Evolutionary conservation across 2,797 vertebrate genomes (phyloP).

Genomic region (Gobio occitaniae): DNA sequence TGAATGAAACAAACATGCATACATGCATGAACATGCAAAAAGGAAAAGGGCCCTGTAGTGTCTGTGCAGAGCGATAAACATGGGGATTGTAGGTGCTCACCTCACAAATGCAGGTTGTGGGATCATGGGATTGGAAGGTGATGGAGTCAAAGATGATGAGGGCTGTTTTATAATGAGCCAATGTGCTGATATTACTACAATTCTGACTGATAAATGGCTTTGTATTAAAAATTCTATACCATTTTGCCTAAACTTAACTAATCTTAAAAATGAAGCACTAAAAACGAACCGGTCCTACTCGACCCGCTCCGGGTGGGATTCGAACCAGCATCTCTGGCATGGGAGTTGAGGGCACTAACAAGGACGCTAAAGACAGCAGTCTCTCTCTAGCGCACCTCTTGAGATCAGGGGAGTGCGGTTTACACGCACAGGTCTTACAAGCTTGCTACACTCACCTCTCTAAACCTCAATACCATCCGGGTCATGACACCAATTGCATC

Average conservation of each 20-base stretch:
- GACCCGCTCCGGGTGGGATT: too few species aligned
- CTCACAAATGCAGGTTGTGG: conserved; percentile 8
- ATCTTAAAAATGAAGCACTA: not conserved
- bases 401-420: too few species aligned
- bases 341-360: too few species aligned
- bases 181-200: not conserved
- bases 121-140: not conserved
- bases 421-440: too few species aligned
- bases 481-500: too few species aligned
- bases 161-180: conserved; percentile 1
- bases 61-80: not conserved
- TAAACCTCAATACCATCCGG: too few species aligned
- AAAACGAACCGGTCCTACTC: too few species aligned
- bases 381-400: too few species aligned
- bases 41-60: not conserved
- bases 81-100: conserved; percentile 4
- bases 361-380: too few species aligned
- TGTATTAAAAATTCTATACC: not conserved
- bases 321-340: too few species aligned
- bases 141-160: not conserved
- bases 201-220: not conserved
- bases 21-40: conserved; percentile 4
- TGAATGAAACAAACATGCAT: conserved; percentile 6
- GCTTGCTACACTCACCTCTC: too few species aligned
- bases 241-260: not conserved